Evolutionary conservation across 2,888 invertebrate species (phyloP).

Genomic region (Lutraria lutraria): DNA sequence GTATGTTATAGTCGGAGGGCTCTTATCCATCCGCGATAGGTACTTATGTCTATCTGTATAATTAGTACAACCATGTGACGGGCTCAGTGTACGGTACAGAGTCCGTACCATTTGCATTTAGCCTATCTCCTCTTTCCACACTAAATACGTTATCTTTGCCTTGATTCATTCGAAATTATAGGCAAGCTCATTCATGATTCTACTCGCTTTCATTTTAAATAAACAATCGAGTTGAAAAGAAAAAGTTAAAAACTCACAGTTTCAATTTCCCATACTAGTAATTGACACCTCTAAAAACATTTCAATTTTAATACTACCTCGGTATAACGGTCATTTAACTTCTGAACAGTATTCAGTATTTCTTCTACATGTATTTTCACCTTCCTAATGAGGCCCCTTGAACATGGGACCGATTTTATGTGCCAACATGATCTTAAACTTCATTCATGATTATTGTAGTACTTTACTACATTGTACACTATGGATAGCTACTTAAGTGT

Average conservation of each 20-base stretch:
- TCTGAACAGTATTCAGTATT: no score
- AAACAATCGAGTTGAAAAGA: neutral
- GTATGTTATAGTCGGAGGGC: conserved; percentile 47
- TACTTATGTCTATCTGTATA: conserved; percentile 47
- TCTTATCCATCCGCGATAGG: conserved; percentile 44
- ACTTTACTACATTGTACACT: no score
- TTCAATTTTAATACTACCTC: no score
- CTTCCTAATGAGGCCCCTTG: no score
- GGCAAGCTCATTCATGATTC: conserved; percentile 32
- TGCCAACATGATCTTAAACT: no score
- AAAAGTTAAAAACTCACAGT: neutral
- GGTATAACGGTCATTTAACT: no score
- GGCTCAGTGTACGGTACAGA: conserved; percentile 51
- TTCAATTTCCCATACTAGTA: no score
- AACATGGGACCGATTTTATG: no score
- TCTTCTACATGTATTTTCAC: no score
- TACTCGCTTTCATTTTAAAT: neutral
- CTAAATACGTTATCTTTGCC: neutral
- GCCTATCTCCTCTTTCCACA: neutral
- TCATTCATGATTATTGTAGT: no score
- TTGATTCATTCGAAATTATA: neutral
- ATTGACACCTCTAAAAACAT: no score
- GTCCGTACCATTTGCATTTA: conserved; percentile 55
- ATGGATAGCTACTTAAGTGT: no score
- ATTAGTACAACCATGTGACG: conserved; percentile 70